Evolutionary conservation across 2,797 vertebrate species (phyloP), one percentile per base, ranked within the genome.

Genomic region (Diplodus puntazzo): DNA sequence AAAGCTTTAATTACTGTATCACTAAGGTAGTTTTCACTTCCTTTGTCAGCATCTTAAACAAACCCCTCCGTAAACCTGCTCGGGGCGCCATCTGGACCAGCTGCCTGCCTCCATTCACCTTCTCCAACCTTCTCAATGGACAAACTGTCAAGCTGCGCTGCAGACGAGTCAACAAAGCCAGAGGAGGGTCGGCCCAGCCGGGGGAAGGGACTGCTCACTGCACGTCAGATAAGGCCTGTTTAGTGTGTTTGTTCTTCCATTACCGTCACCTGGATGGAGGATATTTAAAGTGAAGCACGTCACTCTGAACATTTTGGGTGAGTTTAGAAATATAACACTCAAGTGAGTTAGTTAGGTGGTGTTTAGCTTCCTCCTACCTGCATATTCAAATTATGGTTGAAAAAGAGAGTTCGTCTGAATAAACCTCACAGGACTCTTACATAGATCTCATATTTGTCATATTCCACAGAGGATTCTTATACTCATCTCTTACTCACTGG

Each of bases 151-250:
- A 50, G 71, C 82, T 52, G 80, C 69, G 81, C 73, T 54, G 60
- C 61, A 77, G 76, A 79, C 34, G 9, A 75, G 75, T 79, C 84
- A 83, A 87, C 86, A 89, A 87, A 78, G 75, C 69, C 81, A 54
- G 58, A 79, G 21, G 77, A 75, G 76, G 59, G 59, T 65, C 59
- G 6, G n/a, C 12, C 16, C 0, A 45, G 58, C 20, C 13, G 73
- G 63, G 65, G 65, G 73, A 49, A 55, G 65, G 64, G 81, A 49
- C 61, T 79, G 73, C 77, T 80, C 72, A 62, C 67, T 69, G 30
- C 45, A 16, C 23, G 30, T 48, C 80, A 80, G 64, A 85, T 80
- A 54, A 76, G 57, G 58, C 57, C 66, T 81, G 53, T 52, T 27
- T 78, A 39, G 9, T 68, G 55, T 74, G 54, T 84, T 61, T 21